A percentile compares a stretch with the other conserved stretches of the same genome.
Conservation (phyloP, 1,140 invertebrate species). For the Cydia pomonella region DNA sequence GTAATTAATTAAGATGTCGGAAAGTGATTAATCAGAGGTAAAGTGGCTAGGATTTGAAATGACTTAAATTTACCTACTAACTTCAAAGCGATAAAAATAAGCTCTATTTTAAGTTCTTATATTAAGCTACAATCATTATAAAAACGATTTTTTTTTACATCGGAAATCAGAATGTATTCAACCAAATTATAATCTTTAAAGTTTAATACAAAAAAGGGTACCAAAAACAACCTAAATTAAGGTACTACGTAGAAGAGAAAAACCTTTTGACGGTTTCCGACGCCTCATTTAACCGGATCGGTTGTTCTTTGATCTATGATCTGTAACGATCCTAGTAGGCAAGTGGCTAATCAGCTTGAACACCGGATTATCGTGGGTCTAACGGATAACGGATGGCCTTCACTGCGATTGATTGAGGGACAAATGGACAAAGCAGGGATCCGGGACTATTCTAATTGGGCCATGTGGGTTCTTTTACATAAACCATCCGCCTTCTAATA, state of each 20-base stretch:
- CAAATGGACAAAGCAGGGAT: conserved; percentile 55
- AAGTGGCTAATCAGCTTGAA: conserved; percentile 26
- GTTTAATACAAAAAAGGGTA: neutral
- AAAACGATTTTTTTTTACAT: no score
- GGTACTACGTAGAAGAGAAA: neutral
- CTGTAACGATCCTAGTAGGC: conserved; percentile 29
- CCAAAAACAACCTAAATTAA: neutral
- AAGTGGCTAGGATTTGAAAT: no score
- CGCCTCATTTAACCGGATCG: conserved; percentile 27
- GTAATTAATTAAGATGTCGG: no score
- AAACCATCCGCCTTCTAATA: conserved; percentile 16
- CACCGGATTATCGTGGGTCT: conserved; percentile 30
- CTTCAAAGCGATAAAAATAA: no score
- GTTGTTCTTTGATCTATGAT: conserved; percentile 29
- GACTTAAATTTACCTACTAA: no score
- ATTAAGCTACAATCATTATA: no score
- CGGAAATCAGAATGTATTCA: no score
- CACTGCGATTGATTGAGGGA: conserved; percentile 56
- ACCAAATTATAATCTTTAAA: neutral
- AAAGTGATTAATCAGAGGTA: no score
- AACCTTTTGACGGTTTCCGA: conserved; percentile 10
- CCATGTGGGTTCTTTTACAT: conserved; percentile 28
- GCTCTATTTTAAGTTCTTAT: no score
- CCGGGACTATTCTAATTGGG: conserved; percentile 32
- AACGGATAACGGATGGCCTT: conserved; percentile 32